Evolutionary conservation across 2,888 invertebrate genomes (phyloP).

Genomic region (Aquatica leii): DNA sequence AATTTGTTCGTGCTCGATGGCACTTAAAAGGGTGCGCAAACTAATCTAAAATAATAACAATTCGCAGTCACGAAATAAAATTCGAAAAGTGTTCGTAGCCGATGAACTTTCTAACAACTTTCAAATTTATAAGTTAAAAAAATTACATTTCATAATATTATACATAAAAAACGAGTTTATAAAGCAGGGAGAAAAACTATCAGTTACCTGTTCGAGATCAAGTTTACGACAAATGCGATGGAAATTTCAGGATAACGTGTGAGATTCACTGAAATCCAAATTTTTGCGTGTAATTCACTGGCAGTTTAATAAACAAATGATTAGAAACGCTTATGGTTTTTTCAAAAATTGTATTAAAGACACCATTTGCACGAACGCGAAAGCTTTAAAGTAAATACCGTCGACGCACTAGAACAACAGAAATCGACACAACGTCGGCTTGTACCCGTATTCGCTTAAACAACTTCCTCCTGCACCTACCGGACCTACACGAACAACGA

Average conservation of each 20-base stretch:
- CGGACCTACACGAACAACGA: conserved; percentile 9
- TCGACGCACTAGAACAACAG: background rate
- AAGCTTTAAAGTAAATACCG: background rate
- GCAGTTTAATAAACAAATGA: background rate
- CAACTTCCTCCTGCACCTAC: conserved; percentile 13
- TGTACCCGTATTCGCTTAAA: background rate
- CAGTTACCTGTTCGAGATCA: conserved; percentile 8
- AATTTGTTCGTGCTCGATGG: conserved; percentile 1
- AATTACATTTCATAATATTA: too few relatives aligned
- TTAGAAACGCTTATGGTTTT: background rate
- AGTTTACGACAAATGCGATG: conserved; percentile 2
- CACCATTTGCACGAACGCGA: background rate
- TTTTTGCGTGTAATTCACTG: background rate
- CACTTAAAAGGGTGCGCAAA: conserved; percentile 4
- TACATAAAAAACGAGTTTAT: conserved; percentile 3
- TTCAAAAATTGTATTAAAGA: background rate
- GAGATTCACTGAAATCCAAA: background rate
- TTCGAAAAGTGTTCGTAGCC: background rate
- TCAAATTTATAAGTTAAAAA: background rate
- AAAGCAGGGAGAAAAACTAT: conserved; percentile 3
- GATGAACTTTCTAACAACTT: conserved; percentile 10
- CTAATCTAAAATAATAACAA: conserved; percentile 7
- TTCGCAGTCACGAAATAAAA: conserved; percentile 1
- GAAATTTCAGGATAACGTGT: background rate
- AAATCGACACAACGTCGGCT: conserved; percentile 1